Evolutionary conservation across 2,888 invertebrate species (phyloP), one percentile per base, ranked within the genome.

Genomic region (Disparrhopalites patrizii): DNA sequence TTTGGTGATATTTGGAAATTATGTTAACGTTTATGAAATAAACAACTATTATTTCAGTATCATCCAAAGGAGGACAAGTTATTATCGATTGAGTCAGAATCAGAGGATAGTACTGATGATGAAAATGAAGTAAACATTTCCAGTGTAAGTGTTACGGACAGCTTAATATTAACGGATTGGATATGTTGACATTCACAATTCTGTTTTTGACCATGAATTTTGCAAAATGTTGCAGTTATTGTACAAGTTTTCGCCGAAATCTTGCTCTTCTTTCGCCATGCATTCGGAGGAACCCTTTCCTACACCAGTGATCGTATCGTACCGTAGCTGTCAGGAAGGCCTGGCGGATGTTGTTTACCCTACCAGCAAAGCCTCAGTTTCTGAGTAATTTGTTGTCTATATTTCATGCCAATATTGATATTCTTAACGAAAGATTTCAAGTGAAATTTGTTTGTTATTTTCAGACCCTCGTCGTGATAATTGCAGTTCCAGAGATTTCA

Each of bases 71-170:
- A 50, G 2, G 31, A 31, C 15, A 57, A 30, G 27, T 47, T 3
- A 23, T 20, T 65, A 20, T 58, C 56, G 1, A 43, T 63, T 13
- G 40, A 28, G 15, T 63, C 64, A 23, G 64, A 65, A 2, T 57
- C 57, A 2, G 64, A 65, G 23, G 47, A 43, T 5, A 47, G 50
- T 31, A 38, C 47, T 50, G 61, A 61, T 30, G 57, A 57, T 33
- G 64, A 65, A 47, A 65, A 57, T 50, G 64, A 65, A 28, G 50
- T 57, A n/a, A 51, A 65, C 0, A 23, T 54, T 51, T 13, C 38
- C 10, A 27, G 54, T 25, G 54, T 62, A 54, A 38, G 61, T 38
- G 18, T 8, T 8, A 25, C 4, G 5, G 10, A 25, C 51, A 51
- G n/a, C n/a, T 7, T 54, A 1, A 31, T 31, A 2, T 28, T 56